Base-by-base conservation (phyloP, 1,140 invertebrate species). In the Diorhabda elongata region DNA sequence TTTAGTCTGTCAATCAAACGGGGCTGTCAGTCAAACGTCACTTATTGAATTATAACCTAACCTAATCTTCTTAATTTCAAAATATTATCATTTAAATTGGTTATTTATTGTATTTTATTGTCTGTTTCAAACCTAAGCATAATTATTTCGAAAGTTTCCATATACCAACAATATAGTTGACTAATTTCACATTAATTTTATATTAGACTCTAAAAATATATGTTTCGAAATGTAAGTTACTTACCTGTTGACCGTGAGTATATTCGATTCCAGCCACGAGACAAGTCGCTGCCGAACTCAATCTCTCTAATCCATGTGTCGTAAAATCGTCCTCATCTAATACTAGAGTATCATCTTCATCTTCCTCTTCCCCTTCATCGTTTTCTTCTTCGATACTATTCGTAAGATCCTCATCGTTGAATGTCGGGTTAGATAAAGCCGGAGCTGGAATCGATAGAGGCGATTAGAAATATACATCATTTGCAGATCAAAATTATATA, bases 211-310 rank as follows among this genome's bases (percentile, higher is more conserved):
- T 26, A 26, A 26, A 26, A 26, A 26, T 26, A 26, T 26, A 26
- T 1, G 26, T 26, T 26, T 26, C 26, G 26, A 26, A 26, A 26
- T 26, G 26, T 26, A 26, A 26, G 26, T 26, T 26, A 26, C 61
- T 70, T 73, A 81, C 80, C 78, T 81, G 80, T 72, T 81, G 80
- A 62, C 80, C 80, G 66, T 81, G 80, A 3, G 80, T 81, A 67
- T 81, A 81, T 69, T 81, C 80, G 6, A 81, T 76, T 3, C 78
- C 78, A 5, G 79, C 80, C 6, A 81, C 80, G 3, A 81, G 70
- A 68, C 80, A 81, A 5, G 80, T 81, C 11, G 80, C 80, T 2
- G 80, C 80, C 9, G 79, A 80, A 68, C 78, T 80, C 43, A 81
- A 68, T 59, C 77, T 75, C 56, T 77, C 80, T 57, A 81, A 64